Base-by-base conservation (phyloP, 2,888 invertebrate species). In the Dryobota labecula region DNA sequence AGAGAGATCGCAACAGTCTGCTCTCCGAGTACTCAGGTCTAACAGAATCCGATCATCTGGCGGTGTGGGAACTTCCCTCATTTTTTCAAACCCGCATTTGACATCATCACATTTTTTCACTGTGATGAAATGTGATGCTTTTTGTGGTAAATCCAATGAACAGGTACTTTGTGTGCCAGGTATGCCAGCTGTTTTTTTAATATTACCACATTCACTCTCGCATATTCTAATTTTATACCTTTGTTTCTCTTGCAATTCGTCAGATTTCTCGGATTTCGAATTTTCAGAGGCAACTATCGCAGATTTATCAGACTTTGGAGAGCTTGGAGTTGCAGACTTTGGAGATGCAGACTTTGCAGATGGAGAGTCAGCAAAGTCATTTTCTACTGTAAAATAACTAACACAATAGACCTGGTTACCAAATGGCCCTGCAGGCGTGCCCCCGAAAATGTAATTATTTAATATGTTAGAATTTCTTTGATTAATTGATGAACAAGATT, bases 311-410 rank as follows among this genome's bases (percentile, higher is more conserved):
- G 76, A 68, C 27, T 63, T 66, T 7, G 47, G 65, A 47, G 38
- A 8, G 24, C 18, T 57, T n/a, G 18, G 15, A 6, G 81, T 18
- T 11, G 8, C n/a, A 27, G 63, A 36, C 9, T 36, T 63, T 62
- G n/a, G 9, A 4, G 81, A 8, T 3, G 5, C 9, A 30, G 68
- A 47, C 30, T 65, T 66, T 38, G 51, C 53, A 33, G 75, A 62
- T 43, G 60, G 70, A 13, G 82, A 69, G 11, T 82, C 81, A 6
- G 78, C 70, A 2, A 86, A 83, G 66, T 90, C 87, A 53, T 89
- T 91, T 82, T 92, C 87, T 45, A 95, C 92, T 38, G 92, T 94
- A 82, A 92, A 93, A 86, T 94, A 95, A 47, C 90, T 90, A 1
- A 95, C 94, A 78, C 87, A 93, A 77, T 93, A 94, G 20, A 92